Conservation (phyloP, 2,797 vertebrate genomes). For the Novumbra hubbsi region DNA sequence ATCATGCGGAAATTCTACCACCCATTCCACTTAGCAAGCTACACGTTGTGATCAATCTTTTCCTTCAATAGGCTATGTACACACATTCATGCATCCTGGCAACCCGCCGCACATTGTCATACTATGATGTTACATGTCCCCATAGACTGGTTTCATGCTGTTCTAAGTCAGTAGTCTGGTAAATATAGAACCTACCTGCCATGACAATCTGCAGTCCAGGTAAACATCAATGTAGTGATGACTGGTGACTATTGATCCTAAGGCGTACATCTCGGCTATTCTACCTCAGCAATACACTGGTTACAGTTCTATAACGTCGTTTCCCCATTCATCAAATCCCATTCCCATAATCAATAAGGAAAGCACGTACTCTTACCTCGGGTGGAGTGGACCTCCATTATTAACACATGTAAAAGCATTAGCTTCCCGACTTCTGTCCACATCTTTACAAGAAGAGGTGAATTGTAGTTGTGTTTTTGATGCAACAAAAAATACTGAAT, state of each 20-base stretch:
- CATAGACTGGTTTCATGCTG: neutral
- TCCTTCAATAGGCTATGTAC: neutral
- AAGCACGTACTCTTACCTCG: constrained; percentile 64
- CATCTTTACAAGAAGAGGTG: constrained; percentile 69
- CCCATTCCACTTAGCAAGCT: neutral
- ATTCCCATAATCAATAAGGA: constrained; percentile 1
- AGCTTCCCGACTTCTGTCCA: constrained; percentile 73
- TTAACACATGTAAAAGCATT: constrained; percentile 71
- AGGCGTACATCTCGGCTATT: neutral
- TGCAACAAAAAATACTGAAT: constrained; percentile 36
- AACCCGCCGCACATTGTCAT: constrained; percentile 42
- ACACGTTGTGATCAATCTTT: constrained; percentile 16
- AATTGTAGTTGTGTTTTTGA: constrained; percentile 42
- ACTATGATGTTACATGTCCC: neutral
- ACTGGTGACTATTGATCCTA: constrained; percentile 7
- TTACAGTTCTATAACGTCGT: neutral
- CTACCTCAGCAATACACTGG: neutral
- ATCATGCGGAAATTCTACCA: neutral
- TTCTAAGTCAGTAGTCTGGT: neutral
- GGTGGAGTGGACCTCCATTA: constrained; percentile 66
- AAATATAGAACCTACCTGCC: no score
- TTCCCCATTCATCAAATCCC: neutral
- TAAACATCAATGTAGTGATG: neutral
- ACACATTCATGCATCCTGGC: neutral
- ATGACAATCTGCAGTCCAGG: neutral